Conservation (phyloP, 2,888 invertebrate species). For the Erynnis tages region DNA sequence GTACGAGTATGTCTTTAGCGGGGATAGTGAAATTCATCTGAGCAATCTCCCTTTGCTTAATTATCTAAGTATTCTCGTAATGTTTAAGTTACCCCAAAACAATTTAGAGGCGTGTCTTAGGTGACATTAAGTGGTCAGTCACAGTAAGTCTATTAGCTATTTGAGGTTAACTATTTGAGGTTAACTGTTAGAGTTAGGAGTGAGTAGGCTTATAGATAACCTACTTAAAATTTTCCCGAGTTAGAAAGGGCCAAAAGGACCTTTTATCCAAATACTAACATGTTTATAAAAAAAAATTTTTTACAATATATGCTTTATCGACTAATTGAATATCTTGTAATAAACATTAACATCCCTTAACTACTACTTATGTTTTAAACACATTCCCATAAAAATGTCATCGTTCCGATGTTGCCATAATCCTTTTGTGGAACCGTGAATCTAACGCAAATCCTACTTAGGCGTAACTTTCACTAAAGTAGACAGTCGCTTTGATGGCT, state of each 20-base stretch:
- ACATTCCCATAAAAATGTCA: slow-evolving; percentile 46
- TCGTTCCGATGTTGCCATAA: slow-evolving; percentile 66
- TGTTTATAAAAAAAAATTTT: too few species aligned
- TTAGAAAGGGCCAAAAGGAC: not conserved
- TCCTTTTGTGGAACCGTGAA: slow-evolving; percentile 67
- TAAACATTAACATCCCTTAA: not conserved
- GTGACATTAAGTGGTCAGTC: not conserved
- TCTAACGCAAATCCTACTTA: slow-evolving; percentile 78
- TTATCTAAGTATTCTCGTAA: too few species aligned
- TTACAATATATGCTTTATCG: too few species aligned
- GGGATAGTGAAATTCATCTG: too few species aligned
- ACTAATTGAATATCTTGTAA: too few species aligned
- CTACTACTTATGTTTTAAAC: not conserved
- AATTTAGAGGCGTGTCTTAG: not conserved
- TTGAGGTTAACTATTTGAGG: slow-evolving; percentile 7
- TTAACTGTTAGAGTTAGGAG: not conserved
- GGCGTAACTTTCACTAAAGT: slow-evolving; percentile 72
- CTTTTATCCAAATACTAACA: too few species aligned
- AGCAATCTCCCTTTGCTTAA: too few species aligned
- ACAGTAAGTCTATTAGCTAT: not conserved
- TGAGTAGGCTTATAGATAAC: not conserved
- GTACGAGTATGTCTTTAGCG: too few species aligned
- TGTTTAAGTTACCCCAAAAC: not conserved
- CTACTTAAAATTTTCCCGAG: not conserved
- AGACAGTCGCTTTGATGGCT: slow-evolving; percentile 75